Evolutionary conservation across 37 sponge, comb jelly and placozoan genomes (phyloP), one percentile per base, ranked within the genome.

Genomic region (Aplysina aerophoba): DNA sequence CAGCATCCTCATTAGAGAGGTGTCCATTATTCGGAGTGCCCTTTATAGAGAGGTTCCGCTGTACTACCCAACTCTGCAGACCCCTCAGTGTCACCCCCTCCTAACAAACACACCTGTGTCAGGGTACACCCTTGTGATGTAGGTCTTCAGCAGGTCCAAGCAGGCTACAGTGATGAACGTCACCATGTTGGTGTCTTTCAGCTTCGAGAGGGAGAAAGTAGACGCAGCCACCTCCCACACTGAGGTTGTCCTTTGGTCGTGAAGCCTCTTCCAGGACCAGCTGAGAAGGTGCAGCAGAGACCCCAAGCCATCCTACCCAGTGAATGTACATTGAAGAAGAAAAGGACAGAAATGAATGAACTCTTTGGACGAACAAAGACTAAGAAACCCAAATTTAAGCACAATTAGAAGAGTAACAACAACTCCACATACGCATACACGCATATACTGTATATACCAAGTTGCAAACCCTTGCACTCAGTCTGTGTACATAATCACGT

Each of bases 51-150:
- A n/a, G n/a, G n/a, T n/a, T n/a, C n/a, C n/a, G n/a, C n/a, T n/a
- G n/a, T n/a, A n/a, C n/a, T n/a, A n/a, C n/a, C n/a, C n/a, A n/a
- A n/a, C n/a, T n/a, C n/a, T n/a, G n/a, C n/a, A n/a, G n/a, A n/a
- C n/a, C n/a, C n/a, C n/a, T n/a, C n/a, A n/a, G n/a, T n/a, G n/a
- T n/a, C n/a, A n/a, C n/a, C n/a, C n/a, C n/a, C n/a, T n/a, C n/a
- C n/a, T n/a, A n/a, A n/a, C n/a, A n/a, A n/a, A n/a, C 54, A 57
- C 72, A 41, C 84, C 84, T 81, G 86, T 85, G 16, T 75, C 75
- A 16, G 95, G 95, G 65, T 88, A 95, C 0, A 86, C 91, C 30
- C 85, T 71, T 35, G 59, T 71, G 79, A 95, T 87, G 91, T 91
- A 93, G 1, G 89, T 85, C 60, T 84, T 74, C 58, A 95, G 60